Evolutionary conservation across 2,797 vertebrate species (phyloP).

Genomic region (Myotis pilosus): DNA sequence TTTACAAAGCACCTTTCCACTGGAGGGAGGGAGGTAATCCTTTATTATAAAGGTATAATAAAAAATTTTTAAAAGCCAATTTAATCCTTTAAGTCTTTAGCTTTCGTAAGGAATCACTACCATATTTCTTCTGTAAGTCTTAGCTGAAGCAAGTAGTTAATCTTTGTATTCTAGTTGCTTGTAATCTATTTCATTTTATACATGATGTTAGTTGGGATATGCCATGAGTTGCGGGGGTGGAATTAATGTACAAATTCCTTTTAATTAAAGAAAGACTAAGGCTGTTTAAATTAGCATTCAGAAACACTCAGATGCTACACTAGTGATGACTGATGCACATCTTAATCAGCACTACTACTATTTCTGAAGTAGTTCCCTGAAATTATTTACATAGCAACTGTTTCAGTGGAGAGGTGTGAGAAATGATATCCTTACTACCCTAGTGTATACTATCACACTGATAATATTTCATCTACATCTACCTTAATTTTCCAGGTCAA

Average conservation of each 20-base stretch:
- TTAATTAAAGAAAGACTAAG: constrained; percentile 67
- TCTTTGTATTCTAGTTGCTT: constrained; percentile 40
- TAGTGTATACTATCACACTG: neutral
- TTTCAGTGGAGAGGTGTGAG: neutral
- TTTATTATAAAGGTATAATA: constrained; percentile 56
- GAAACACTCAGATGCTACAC: neutral
- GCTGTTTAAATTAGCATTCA: constrained; percentile 37
- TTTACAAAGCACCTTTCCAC: constrained; percentile 35
- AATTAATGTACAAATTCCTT: constrained; percentile 58
- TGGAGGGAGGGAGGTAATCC: neutral
- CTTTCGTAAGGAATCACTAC: constrained; percentile 33
- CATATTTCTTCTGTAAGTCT: constrained; percentile 29
- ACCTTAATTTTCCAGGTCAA: constrained; percentile 45
- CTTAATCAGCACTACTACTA: constrained; percentile 40
- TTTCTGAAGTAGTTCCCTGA: constrained; percentile 36
- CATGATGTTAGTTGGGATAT: constrained; percentile 6
- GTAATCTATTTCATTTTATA: constrained; percentile 56
- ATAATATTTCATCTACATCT: neutral
- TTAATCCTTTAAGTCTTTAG: constrained; percentile 54
- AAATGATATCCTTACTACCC: constrained; percentile 14
- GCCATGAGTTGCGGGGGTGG: neutral
- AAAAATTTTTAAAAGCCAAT: constrained; percentile 53
- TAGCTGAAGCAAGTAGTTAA: constrained; percentile 37
- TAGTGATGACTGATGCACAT: neutral
- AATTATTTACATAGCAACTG: constrained; percentile 46